phyloP scores from a whole-genome alignment of 2,888 invertebrate species.

The Sminthurinus aureus region DNA sequence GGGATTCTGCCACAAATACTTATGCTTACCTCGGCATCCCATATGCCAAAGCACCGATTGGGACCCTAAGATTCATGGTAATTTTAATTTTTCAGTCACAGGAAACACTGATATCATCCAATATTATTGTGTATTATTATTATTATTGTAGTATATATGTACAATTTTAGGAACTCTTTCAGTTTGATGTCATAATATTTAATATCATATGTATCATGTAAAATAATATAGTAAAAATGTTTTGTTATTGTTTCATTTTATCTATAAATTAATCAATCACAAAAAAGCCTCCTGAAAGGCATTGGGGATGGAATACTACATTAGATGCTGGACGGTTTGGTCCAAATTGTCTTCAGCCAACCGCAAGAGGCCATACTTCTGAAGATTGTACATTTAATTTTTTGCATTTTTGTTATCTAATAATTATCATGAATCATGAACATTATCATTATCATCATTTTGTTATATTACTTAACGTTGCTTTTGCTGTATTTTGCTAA shows the following conservation, averaged over 20 bases:
- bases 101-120: background rate
- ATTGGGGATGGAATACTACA: constrained; percentile 76
- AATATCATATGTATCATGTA: no score
- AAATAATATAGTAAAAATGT: no score
- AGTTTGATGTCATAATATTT: constrained; percentile 1
- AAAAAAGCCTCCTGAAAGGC: constrained; percentile 72
- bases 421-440: no score
- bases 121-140: background rate
- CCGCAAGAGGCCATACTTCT: constrained; percentile 63
- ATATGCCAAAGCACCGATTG: constrained; percentile 57
- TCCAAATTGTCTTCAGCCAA: constrained; percentile 73
- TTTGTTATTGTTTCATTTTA: no score
- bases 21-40: constrained; percentile 58
- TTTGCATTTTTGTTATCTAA: no score
- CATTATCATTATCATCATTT: no score
- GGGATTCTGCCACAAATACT: constrained; percentile 51
- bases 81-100: background rate
- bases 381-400: constrained; percentile 74
- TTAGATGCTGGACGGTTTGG: constrained; percentile 75
- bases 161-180: background rate
- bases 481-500: no score
- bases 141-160: background rate
- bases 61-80: constrained; percentile 54
- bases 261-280: background rate
- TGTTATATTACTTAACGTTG: no score